Evolutionary conservation across 64 coral and sea anemone genomes (phyloP).

Genomic region (Dendrophyllia cribrosa): DNA sequence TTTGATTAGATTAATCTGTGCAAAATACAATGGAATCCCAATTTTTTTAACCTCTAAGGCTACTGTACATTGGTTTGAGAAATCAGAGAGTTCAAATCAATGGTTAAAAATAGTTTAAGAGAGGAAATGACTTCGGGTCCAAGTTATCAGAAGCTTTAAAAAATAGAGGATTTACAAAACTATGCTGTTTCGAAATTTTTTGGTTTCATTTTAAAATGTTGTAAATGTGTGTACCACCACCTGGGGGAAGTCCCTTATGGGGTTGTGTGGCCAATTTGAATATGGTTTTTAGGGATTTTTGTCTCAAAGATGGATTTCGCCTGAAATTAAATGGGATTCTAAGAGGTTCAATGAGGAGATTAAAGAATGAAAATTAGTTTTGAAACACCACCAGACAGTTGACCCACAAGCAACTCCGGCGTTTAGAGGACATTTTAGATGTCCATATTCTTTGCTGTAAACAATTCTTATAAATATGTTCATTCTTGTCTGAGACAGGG

Average conservation of each 20-base stretch:
- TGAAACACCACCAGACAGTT: slow-evolving; percentile 46
- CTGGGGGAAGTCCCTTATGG: background rate
- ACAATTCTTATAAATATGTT: too few species aligned
- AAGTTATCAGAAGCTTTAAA: background rate
- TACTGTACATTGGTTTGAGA: background rate
- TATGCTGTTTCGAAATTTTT: background rate
- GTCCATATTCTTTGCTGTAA: too few species aligned
- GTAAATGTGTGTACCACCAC: background rate
- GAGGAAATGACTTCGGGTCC: background rate
- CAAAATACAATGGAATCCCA: slow-evolving; percentile 8
- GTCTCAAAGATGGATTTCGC: background rate
- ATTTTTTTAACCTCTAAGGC: background rate
- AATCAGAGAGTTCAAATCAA: slow-evolving; percentile 6
- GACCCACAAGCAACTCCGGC: slow-evolving; percentile 18
- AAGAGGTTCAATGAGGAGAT: slow-evolving; percentile 33
- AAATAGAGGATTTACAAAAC: slow-evolving; percentile 5
- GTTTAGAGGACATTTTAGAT: background rate
- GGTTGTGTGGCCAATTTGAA: background rate
- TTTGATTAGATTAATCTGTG: slow-evolving; percentile 10
- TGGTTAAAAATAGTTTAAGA: slow-evolving; percentile 2
- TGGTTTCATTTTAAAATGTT: background rate
- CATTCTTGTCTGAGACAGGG: too few species aligned
- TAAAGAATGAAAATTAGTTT: slow-evolving; percentile 34
- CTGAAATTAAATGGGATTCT: slow-evolving; percentile 25
- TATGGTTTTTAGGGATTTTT: slow-evolving; percentile 2